Conservation (phyloP, 2,113 vertebrate genomes). For the Sphaerodactylus townsendi region DNA sequence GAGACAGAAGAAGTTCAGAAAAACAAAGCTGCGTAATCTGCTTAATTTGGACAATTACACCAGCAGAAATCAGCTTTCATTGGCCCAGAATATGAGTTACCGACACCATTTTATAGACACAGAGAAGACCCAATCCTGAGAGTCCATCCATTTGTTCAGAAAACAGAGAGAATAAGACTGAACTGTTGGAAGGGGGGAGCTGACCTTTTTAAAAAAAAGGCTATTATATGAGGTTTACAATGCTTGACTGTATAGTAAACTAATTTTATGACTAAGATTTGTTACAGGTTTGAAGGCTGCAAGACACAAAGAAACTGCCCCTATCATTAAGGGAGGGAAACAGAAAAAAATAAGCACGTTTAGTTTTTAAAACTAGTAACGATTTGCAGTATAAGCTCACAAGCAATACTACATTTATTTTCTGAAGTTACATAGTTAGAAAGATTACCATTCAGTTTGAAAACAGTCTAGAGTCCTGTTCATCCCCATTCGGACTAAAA, state of each 20-base stretch:
- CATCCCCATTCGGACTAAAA: conserved; percentile 88
- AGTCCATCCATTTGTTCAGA: not conserved
- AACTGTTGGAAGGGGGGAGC: not conserved
- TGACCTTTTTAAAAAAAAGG: not conserved
- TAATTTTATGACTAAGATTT: too few species aligned
- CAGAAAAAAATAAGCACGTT: not conserved
- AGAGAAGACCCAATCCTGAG: not conserved
- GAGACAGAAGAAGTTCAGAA: too few species aligned
- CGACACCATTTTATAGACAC: not conserved
- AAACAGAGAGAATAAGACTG: not conserved
- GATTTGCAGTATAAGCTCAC: not conserved
- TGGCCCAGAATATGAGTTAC: not conserved
- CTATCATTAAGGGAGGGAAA: not conserved
- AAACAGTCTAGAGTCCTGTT: conserved; percentile 87
- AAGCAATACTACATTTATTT: not conserved
- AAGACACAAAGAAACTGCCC: not conserved
- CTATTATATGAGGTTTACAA: not conserved
- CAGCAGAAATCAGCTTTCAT: not conserved
- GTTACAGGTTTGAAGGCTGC: not conserved
- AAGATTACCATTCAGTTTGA: conserved; percentile 87
- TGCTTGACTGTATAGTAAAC: not conserved
- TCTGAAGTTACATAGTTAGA: fast-evolving
- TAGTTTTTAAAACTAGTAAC: not conserved
- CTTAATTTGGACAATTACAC: not conserved
- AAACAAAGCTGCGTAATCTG: not conserved